phyloP scores from a whole-genome alignment of 2,797 vertebrate genomes.

The Danio tinwini region DNA sequence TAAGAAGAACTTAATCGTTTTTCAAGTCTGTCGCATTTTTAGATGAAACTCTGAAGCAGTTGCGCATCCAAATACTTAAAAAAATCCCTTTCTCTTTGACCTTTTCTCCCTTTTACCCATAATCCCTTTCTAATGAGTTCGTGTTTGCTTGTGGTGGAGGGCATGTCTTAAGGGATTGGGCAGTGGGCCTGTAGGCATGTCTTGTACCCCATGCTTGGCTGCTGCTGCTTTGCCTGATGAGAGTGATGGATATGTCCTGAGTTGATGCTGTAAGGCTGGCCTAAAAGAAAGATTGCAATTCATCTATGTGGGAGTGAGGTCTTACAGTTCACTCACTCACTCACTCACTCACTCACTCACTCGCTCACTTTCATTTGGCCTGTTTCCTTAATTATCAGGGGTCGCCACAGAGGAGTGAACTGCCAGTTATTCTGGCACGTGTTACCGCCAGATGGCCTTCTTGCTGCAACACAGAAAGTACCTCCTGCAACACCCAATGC shows the following conservation, averaged over 20 bases:
- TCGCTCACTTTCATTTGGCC: too few species aligned
- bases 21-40: slow-evolving; percentile 32
- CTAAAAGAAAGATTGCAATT: slow-evolving; percentile 70
- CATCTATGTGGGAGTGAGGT: slow-evolving; percentile 11
- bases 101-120: slow-evolving; percentile 20
- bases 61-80: slow-evolving; percentile 3
- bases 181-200: slow-evolving; percentile 65
- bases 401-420: too few species aligned
- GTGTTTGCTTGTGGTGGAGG: slow-evolving; percentile 16
- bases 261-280: slow-evolving; percentile 68
- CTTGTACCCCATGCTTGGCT: slow-evolving; percentile 72
- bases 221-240: slow-evolving; percentile 69
- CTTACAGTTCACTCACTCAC: neutral
- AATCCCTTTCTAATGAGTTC: slow-evolving; percentile 32
- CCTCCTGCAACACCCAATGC: too few species aligned
- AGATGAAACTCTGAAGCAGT: slow-evolving; percentile 17
- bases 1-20: slow-evolving; percentile 26
- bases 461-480: too few species aligned
- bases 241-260: slow-evolving; percentile 63
- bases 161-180: slow-evolving; percentile 50
- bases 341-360: too few species aligned
- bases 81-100: slow-evolving; percentile 32
- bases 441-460: too few species aligned
- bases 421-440: too few species aligned
- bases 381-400: too few species aligned